Base-by-base conservation (phyloP, 2,888 invertebrate genomes). In the Drosophila nr. perissopoda region DNA sequence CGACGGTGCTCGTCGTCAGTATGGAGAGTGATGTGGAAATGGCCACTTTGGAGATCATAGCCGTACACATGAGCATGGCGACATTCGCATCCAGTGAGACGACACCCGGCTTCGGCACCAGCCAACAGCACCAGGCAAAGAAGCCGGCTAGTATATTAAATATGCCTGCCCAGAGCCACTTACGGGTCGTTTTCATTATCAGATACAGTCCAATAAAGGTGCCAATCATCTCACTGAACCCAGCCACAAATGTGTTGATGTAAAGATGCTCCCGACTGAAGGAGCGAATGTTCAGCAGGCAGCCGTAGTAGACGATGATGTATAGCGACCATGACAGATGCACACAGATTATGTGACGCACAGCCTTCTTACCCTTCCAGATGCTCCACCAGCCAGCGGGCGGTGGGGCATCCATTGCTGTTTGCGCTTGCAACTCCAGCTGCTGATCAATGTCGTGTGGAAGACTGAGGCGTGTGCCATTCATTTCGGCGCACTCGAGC, bases 281-380 rank as follows among this genome's bases (percentile, higher is more conserved):
- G 29, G 93, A 92, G 49, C 94, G 93, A 33, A 94, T 93, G 73
- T 94, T 94, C 4, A 94, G 86, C 34, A 94, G 82, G 91, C 93
- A 93, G 63, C 94, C 94, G 70, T 94, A 94, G 83, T 94, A 94
- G 64, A 93, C 91, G n/a, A 92, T 91, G 53, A 93, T 93, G 71
- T 93, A 93, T 38, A 93, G 89, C 56, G 93, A 92, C 93, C 93
- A 93, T 51, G 91, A 88, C 34, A 93, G 73, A 75, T 93, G 93
- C 6, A 93, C 93, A 74, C 92, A 93, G 21, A 92, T 75, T 80
- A 93, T 92, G 70, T 93, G 92, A 0, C 91, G 90, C 34, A 91
- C 74, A 4, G 93, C 93, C n/a, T 88, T 90, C 21, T 91, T 80
- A 4, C 93, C 93, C 71, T 92, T 89, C 93, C 93, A 93, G 56